Conservation (phyloP, 2,797 vertebrate genomes). For the Poeciliopsis paucimaculata region DNA sequence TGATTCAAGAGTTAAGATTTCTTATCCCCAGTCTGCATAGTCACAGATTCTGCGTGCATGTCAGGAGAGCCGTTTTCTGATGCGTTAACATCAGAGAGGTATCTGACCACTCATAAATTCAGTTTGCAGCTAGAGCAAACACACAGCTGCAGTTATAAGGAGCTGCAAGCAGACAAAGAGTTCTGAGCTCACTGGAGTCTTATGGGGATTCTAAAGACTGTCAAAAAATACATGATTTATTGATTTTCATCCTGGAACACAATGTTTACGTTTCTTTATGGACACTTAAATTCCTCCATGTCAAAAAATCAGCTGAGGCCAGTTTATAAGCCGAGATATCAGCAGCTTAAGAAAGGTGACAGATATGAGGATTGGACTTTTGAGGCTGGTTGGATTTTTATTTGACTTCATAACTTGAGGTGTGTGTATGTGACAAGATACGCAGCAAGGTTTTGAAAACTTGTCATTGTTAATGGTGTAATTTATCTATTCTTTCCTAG, state of each 20-base stretch:
- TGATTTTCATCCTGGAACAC: neutral
- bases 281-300: neutral
- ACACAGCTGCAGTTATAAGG: neutral
- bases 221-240: neutral
- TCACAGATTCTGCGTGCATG: neutral
- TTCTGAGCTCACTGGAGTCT: neutral
- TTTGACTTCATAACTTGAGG: neutral
- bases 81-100: neutral
- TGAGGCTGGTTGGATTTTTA: neutral
- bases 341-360: neutral
- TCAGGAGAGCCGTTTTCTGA: neutral
- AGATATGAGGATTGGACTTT: neutral
- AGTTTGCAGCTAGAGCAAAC: slow-evolving; percentile 3
- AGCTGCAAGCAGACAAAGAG: neutral
- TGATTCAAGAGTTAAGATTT: neutral
- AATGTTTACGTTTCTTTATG: neutral
- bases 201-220: neutral
- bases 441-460: neutral
- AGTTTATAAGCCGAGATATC: neutral
- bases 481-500: neutral
- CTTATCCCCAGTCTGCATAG: neutral
- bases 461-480: neutral
- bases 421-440: neutral
- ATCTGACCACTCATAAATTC: slow-evolving; percentile 7
- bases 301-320: neutral